Percentiles rank a stretch among this genome's conserved stretches.
These are phyloP conservation scores for Habrosyne pyritoides DNA, from an alignment of 2,888 invertebrate genomes.

Conservation along the genomic window DNA sequence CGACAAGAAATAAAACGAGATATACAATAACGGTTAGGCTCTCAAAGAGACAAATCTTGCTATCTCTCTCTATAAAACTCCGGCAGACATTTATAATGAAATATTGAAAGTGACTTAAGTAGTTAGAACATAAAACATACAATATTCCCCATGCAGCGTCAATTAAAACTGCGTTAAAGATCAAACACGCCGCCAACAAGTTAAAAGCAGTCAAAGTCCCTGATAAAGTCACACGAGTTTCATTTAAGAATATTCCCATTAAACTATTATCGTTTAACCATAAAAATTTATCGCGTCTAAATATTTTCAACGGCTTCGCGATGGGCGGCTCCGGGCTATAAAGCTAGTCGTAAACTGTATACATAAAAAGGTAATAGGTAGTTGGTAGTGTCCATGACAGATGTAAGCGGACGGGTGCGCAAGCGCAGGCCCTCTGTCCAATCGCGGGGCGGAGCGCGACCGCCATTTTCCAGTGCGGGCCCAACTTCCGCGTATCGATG, in stretches of 20 bases:
- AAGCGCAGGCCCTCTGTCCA: conserved; percentile 38
- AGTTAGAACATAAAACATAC: background rate
- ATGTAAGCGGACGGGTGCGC: conserved; percentile 46
- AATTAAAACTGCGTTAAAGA: conserved; percentile 48
- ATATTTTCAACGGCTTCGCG: conserved; percentile 65
- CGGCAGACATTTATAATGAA: background rate
- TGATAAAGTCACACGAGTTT: conserved; percentile 54
- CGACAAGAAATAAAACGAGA: background rate
- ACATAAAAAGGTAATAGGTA: conserved; percentile 61
- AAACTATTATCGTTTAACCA: conserved; percentile 67
- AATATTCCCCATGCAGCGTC: conserved; percentile 27
- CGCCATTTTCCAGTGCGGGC: conserved; percentile 46
- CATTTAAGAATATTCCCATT: conserved; percentile 52
- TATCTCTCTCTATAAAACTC: conserved; percentile 1
- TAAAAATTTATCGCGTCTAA: conserved; percentile 73
- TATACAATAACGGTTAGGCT: background rate
- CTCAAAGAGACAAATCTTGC: background rate
- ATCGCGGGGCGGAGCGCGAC: conserved; percentile 35
- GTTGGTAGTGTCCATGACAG: conserved; percentile 46
- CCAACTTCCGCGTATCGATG: conserved; percentile 21
- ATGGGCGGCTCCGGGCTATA: conserved; percentile 49
- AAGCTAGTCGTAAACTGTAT: conserved; percentile 44
- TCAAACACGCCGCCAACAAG: conserved; percentile 51
- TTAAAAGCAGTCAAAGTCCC: conserved; percentile 48
- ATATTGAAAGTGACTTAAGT: conserved; percentile 5